A percentile compares a stretch with the other conserved stretches of the same genome.
phyloP scores from a whole-genome alignment of 2,888 invertebrate genomes.

The Xanthorhoe designata region DNA sequence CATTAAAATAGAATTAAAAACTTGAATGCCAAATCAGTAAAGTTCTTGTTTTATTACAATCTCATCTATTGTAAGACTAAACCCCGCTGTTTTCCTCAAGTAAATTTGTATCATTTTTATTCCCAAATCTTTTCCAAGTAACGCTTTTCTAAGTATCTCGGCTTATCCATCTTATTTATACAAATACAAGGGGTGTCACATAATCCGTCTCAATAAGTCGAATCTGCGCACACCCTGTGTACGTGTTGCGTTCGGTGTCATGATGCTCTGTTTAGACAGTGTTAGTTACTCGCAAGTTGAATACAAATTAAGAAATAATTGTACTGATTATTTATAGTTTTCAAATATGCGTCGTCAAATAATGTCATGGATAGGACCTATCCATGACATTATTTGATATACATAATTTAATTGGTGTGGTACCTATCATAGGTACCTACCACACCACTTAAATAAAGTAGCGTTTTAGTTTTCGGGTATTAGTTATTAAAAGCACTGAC shows the following conservation, averaged over 20 bases:
- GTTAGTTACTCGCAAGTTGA: slow-evolving; percentile 2
- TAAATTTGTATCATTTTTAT: slow-evolving; percentile 28
- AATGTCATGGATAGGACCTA: too few relatives aligned
- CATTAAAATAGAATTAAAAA: background rate
- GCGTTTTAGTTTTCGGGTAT: too few relatives aligned
- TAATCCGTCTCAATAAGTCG: slow-evolving; percentile 45
- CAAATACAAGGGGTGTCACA: slow-evolving; percentile 43
- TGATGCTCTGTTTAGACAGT: slow-evolving; percentile 17
- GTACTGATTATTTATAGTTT: too few relatives aligned
- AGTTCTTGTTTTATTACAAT: background rate
- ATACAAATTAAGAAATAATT: background rate
- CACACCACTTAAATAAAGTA: too few relatives aligned
- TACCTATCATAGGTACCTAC: too few relatives aligned
- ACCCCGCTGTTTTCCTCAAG: background rate
- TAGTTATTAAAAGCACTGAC: background rate
- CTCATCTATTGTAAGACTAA: background rate
- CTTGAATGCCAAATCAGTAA: background rate
- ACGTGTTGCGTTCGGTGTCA: slow-evolving; percentile 29
- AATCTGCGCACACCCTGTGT: slow-evolving; percentile 28
- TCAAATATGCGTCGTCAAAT: too few relatives aligned
- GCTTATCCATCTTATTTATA: slow-evolving; percentile 44
- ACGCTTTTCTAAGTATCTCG: slow-evolving; percentile 37
- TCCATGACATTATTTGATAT: too few relatives aligned
- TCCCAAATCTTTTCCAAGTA: slow-evolving; percentile 30
- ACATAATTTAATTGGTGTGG: too few relatives aligned